These are phyloP conservation scores for Theristicus caerulescens DNA, from an alignment of 2,113 vertebrate species.

Conservation along the genomic window DNA sequence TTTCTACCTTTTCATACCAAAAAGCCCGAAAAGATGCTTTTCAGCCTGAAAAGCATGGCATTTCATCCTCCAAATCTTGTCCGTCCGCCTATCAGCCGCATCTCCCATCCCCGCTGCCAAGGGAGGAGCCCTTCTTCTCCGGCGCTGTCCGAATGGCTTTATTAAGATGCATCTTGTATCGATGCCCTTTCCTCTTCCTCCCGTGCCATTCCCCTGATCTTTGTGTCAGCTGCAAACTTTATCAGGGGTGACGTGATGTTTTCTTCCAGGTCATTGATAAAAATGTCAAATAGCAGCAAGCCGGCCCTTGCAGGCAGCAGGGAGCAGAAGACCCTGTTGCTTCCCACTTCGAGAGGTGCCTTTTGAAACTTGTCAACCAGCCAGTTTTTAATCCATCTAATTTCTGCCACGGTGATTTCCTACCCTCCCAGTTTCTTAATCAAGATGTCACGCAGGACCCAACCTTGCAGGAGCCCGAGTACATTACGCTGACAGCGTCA, in stretches of 20 bases:
- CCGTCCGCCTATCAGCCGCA: background rate
- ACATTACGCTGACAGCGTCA: background rate
- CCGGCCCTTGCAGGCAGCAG: background rate
- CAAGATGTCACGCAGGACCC: constrained; percentile 11
- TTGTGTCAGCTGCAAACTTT: background rate
- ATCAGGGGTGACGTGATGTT: background rate
- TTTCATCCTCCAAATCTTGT: background rate
- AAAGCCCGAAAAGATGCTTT: background rate
- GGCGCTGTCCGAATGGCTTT: background rate
- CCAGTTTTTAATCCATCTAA: constrained; percentile 5
- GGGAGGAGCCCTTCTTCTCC: background rate
- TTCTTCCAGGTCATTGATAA: constrained; percentile 22
- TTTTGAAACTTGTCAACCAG: background rate
- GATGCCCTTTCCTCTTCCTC: constrained; percentile 2
- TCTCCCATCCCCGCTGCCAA: background rate
- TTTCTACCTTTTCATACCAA: background rate
- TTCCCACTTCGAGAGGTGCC: background rate
- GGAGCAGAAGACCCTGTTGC: background rate
- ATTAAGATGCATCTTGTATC: background rate
- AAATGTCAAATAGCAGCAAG: background rate
- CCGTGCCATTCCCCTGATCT: background rate
- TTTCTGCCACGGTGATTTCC: background rate
- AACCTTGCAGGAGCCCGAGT: background rate
- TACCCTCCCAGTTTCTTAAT: constrained; percentile 42
- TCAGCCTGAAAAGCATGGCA: background rate